phyloP scores from a whole-genome alignment of 2,888 invertebrate genomes.

The Diaperis boleti region DNA sequence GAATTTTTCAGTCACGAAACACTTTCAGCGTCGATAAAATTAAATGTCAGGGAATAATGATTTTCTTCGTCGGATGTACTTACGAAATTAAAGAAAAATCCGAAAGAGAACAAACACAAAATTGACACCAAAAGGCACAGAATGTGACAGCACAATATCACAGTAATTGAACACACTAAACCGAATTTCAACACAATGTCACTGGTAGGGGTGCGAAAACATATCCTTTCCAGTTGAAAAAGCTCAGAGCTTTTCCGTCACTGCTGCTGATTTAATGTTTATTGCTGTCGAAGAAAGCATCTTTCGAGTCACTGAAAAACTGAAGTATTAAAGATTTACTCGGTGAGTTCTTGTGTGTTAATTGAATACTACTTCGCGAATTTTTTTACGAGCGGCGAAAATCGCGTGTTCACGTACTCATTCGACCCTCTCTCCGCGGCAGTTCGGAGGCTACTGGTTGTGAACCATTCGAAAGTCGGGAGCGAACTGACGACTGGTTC shows the following conservation, averaged over 20 bases:
- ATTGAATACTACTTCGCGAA: slow-evolving; percentile 27
- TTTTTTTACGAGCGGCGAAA: slow-evolving; percentile 43
- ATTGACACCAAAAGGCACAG: slow-evolving; percentile 37
- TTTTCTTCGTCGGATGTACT: slow-evolving; percentile 32
- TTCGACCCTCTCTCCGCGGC: slow-evolving; percentile 49
- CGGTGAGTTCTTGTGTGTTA: slow-evolving; percentile 23
- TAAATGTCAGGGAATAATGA: slow-evolving; percentile 35
- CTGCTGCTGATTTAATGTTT: background rate
- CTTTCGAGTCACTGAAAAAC: background rate
- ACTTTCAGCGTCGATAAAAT: slow-evolving; percentile 28
- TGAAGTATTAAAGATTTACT: slow-evolving; percentile 11
- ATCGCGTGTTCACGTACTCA: slow-evolving; percentile 37
- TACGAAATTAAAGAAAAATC: slow-evolving; percentile 27
- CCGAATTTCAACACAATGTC: slow-evolving; percentile 13
- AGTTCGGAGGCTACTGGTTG: slow-evolving; percentile 56
- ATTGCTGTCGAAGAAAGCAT: slow-evolving; percentile 1
- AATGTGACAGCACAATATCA: slow-evolving; percentile 34
- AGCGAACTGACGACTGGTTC: slow-evolving; percentile 64
- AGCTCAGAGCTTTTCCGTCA: slow-evolving; percentile 20
- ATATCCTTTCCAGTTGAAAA: slow-evolving; percentile 10
- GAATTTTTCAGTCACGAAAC: slow-evolving; percentile 41
- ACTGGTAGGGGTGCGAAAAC: background rate
- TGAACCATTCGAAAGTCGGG: slow-evolving; percentile 61
- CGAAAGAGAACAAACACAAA: slow-evolving; percentile 29
- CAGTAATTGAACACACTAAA: slow-evolving; percentile 34